Base-by-base conservation (phyloP, 2,888 invertebrate species). In the Himalopsyche japonica region DNA sequence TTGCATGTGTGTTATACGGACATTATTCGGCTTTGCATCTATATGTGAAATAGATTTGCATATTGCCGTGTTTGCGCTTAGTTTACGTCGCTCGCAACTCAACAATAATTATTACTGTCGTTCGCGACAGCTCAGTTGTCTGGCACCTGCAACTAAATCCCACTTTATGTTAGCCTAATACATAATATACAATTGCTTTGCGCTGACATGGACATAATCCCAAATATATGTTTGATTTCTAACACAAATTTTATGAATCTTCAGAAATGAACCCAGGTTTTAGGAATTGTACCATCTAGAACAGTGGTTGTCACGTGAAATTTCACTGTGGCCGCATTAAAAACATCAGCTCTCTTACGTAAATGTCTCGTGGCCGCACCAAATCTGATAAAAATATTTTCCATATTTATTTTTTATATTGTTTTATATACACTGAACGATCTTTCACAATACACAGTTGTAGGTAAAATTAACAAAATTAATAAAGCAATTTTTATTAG, bases 161-260 rank as follows among this genome's bases (percentile, higher is more conserved):
- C 64, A 80, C 82, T 84, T 83, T 82, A 86, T 81, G 86, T 78
- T 48, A 80, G 70, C 84, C 84, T 84, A 70, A 84, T 82, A 86
- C 84, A 82, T 78, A 34, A 64, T 80, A 47, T 77, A 85, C 83
- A 83, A 85, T 85, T 83, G 85, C 79, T 57, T 49, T 49, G 34
- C 79, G 77, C 77, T 27, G 82, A 80, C 76, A 27, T 48, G 77
- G 85, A 85, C 82, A 64, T 85, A 85, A 85, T 81, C 70, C 82
- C 77, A 48, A 81, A 85, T 83, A 80, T 85, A 77, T 80, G 83
- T 76, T 48, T 48, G 79, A 83, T 83, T 83, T 32, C 83, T 76
- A 76, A n/a, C 70, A n/a, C 70, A 20, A n/a, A 37, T 32, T 70
- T 82, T 82, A 76, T 30, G 82, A 30, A 64, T 20, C 37, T 30